Base-by-base conservation (phyloP, 2,113 vertebrate genomes). In the Nothobranchius furzeri region DNA sequence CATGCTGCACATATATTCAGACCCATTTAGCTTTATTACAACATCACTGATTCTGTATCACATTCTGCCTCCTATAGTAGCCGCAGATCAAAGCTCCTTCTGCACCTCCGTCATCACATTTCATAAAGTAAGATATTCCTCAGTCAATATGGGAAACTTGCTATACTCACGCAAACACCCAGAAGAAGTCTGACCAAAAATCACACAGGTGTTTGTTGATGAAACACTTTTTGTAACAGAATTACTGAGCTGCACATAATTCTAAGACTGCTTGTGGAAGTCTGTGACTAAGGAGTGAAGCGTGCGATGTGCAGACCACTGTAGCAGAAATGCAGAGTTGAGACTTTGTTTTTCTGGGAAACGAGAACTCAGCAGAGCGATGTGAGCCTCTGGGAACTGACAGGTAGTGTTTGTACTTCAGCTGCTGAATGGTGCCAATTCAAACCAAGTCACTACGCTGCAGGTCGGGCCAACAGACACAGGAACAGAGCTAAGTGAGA, bases 401-500 rank as follows among this genome's bases (percentile, higher is more conserved):
- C 84, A 85, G 81, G 81, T 87, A 84, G 63, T 37, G 66, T 84
- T 87, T 84, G 79, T 70, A 68, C 76, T 87, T 70, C 75, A 78
- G 63, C 76, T 45, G 64, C 72, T 73, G 70, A 24, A n/a, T 14
- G 0, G 13, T 64, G 86, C 82, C 84, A 89, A 86, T 35, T 51
- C 52, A 84, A 89, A 82, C 85, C 77, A 58, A 79, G 68, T 57
- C 76, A 62, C 67, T 68, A n/a, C 17, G 57, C 73, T 64, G 57
- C 73, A 56, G 53, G 6, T 42, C 68, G 25, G 54, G 11, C 84
- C 82, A 80, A 78, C 40, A 64, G 66, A 86, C 86, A 85, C 79
- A 84, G 52, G 53, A 68, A 63, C 46, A 42, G 58, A 64, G 60
- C 54, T 54, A 60, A 25, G 13, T 56, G 70, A 79, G 55, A 42